These are phyloP conservation scores for Argyrosomus regius DNA, from an alignment of 2,797 vertebrate genomes.

Conservation along the genomic window DNA sequence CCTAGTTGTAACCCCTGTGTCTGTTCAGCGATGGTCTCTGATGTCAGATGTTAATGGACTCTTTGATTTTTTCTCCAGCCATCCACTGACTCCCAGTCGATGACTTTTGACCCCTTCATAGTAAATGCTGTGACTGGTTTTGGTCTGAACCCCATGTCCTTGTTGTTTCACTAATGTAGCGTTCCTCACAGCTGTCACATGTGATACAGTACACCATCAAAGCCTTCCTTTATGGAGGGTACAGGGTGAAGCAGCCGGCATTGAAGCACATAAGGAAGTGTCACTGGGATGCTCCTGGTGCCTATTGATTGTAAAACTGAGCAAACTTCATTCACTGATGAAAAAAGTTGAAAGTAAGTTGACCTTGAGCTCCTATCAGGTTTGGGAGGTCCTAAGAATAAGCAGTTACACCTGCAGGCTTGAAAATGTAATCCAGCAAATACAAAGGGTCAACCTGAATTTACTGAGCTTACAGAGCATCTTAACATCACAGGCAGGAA, in stretches of 20 bases:
- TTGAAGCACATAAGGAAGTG: not conserved
- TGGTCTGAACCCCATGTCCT: not conserved
- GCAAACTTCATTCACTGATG: not conserved
- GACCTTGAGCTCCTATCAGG: not conserved
- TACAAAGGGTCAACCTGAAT: not conserved
- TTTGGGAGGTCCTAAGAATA: not conserved
- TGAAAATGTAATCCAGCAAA: not conserved
- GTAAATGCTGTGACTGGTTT: not conserved
- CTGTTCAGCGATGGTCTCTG: not conserved
- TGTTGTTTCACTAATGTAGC: not conserved
- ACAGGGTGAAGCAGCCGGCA: too few species aligned
- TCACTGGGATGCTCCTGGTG: not conserved
- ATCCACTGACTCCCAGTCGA: not conserved
- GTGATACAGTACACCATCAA: too few species aligned
- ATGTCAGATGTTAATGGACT: not conserved
- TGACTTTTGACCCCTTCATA: not conserved
- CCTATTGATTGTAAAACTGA: not conserved
- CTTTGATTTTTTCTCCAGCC: not conserved
- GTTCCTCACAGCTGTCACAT: too few species aligned
- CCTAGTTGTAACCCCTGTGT: not conserved
- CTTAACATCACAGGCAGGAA: not conserved
- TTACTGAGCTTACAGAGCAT: not conserved
- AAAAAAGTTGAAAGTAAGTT: not conserved
- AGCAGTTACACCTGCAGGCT: not conserved
- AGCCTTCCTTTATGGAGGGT: too few species aligned